Evolutionary conservation across 2,888 invertebrate genomes (phyloP), one percentile per base, ranked within the genome.

Genomic region (Pyrochroa serraticornis): DNA sequence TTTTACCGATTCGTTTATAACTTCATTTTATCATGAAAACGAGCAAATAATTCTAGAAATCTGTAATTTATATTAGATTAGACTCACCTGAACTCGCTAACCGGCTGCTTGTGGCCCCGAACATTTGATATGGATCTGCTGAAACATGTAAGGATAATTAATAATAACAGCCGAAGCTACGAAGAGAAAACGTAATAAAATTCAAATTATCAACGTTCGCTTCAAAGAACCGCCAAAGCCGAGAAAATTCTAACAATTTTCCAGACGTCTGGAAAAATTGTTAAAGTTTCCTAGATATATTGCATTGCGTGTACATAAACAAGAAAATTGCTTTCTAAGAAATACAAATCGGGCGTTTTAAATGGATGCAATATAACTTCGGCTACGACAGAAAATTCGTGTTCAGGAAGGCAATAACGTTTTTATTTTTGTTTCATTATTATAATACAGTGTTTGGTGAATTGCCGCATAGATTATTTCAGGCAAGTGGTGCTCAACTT

Each of bases 81-180:
- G 36, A 77, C 82, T 85, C 82, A 94, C 94, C 94, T 84, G 96
- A 95, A 82, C 94, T 95, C 52, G 96, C 96, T 78, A 96, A 84
- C 76, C 96, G 89, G 85, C 95, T 96, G 85, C 95, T 96, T 63
- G 96, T 95, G 61, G 96, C 93, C 62, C 95, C 96, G 81, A 96
- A 95, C 92, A 96, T 93, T 85, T 96, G 95, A 87, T 97, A 97
- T 79, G 96, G 96, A 91, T 97, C 96, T 95, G 88, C 55, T 22
- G 22, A 22, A 22, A 22, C 22, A 22, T 22, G 22, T 22, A 22
- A 22, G 22, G 22, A 22, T 22, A 87, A 88, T 42, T 43, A 30
- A 43, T 43, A 30, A 43, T 9, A 38, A 48, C 63, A 65, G 46
- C 5, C 22, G 22, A 22, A 22, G 22, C 22, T 5, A 54, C 3